phyloP scores from a whole-genome alignment of 2,888 invertebrate species.

The Eutolmus rufibarbis region DNA sequence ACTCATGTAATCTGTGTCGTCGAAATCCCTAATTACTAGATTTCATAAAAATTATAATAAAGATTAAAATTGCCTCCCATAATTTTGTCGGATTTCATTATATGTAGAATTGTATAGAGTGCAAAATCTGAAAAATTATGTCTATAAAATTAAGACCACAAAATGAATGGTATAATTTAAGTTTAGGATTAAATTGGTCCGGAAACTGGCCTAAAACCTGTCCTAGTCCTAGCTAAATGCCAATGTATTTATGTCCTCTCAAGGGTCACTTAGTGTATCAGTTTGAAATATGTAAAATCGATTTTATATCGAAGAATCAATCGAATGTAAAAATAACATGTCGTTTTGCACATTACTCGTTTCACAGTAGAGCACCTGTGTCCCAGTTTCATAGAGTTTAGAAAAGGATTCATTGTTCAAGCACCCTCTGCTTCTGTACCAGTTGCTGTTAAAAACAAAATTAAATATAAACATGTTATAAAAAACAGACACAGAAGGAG shows the following conservation, averaged over 20 bases:
- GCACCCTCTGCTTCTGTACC: slow-evolving; percentile 7
- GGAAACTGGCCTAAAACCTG: not conserved
- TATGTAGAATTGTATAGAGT: no score
- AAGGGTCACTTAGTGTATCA: not conserved
- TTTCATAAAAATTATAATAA: no score
- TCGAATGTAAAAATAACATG: not conserved
- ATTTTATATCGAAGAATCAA: not conserved
- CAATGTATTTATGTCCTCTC: not conserved
- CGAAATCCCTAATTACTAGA: no score
- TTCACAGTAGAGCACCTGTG: not conserved
- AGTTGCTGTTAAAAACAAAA: not conserved
- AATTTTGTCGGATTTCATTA: no score
- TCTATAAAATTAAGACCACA: no score
- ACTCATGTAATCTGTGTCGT: no score
- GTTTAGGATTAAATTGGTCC: not conserved
- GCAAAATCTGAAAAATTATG: no score
- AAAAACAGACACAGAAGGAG: not conserved
- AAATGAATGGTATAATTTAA: no score
- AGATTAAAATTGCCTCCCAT: no score
- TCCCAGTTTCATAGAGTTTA: not conserved
- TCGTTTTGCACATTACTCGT: not conserved
- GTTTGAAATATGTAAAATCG: not conserved
- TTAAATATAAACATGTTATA: not conserved
- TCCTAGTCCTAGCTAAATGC: not conserved
- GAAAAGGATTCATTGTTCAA: not conserved